These are phyloP conservation scores for Prionace glauca DNA, from an alignment of 2,797 vertebrate genomes.

Conservation along the genomic window DNA sequence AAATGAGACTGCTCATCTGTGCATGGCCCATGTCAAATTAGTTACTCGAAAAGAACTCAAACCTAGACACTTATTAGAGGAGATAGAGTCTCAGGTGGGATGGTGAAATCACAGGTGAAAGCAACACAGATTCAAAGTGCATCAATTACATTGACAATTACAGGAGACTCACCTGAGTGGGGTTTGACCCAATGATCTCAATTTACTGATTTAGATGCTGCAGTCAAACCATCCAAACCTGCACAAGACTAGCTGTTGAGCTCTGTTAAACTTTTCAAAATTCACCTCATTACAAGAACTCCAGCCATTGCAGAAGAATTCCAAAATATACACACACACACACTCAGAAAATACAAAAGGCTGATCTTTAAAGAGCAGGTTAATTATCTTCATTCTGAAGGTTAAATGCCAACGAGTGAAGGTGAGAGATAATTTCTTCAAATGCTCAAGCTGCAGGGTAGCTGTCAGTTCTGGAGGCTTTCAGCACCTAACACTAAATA, in stretches of 20 bases:
- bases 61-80: not conserved
- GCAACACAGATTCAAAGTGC: not conserved
- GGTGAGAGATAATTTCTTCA: not conserved
- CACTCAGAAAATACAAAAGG: not conserved
- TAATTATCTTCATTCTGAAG: conserved; percentile 18
- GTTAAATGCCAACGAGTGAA: not conserved
- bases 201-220: not conserved
- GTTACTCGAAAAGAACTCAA: not conserved
- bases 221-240: not conserved
- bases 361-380: not conserved
- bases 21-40: not conserved
- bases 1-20: not conserved
- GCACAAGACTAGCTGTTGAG: not conserved
- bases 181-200: not conserved
- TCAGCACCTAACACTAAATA: not conserved
- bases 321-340: not conserved
- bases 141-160: not conserved
- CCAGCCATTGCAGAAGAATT: not conserved
- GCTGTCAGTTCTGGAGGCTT: not conserved
- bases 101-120: not conserved
- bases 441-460: not conserved
- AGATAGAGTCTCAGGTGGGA: not conserved
- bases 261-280: not conserved
- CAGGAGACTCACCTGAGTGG: not conserved
- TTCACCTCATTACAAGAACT: not conserved